Evolutionary conservation across 2,888 invertebrate genomes (phyloP).

Genomic region (Campaea margaritaria): DNA sequence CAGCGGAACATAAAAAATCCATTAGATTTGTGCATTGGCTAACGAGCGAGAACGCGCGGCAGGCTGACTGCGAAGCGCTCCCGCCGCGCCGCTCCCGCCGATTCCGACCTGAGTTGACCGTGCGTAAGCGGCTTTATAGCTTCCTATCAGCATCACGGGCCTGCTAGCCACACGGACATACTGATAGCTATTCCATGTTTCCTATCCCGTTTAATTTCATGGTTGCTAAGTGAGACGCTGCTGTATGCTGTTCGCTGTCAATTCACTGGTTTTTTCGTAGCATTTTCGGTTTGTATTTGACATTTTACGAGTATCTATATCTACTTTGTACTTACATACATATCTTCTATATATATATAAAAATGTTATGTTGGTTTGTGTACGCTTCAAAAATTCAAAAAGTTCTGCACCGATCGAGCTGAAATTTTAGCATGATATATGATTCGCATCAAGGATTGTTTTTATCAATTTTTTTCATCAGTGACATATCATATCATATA

Average conservation of each 20-base stretch:
- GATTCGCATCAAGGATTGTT: too few species aligned
- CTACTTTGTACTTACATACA: too few species aligned
- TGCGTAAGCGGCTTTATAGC: slow-evolving; percentile 70
- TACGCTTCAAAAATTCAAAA: too few species aligned
- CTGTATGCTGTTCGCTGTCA: neutral
- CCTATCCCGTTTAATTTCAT: slow-evolving; percentile 31
- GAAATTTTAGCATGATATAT: too few species aligned
- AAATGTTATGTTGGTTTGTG: too few species aligned
- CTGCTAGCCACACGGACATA: slow-evolving; percentile 28
- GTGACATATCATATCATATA: too few species aligned
- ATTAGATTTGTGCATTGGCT: slow-evolving; percentile 74
- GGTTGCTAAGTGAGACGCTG: slow-evolving; percentile 17
- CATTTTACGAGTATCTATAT: too few species aligned
- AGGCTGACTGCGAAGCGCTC: slow-evolving; percentile 28
- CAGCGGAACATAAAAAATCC: slow-evolving; percentile 73
- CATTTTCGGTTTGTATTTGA: too few species aligned
- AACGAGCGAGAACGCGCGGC: slow-evolving; percentile 47
- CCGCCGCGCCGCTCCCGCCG: slow-evolving; percentile 25
- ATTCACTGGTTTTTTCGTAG: neutral
- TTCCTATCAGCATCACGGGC: slow-evolving; percentile 46
- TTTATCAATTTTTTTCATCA: too few species aligned
- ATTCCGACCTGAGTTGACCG: slow-evolving; percentile 58
- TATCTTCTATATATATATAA: too few species aligned
- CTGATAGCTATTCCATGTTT: slow-evolving; percentile 41
- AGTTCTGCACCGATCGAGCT: too few species aligned